A percentile compares a stretch with the other conserved stretches of the same genome.
Conservation (phyloP, 2,113 vertebrate species). For the Brevimyrus niger region DNA sequence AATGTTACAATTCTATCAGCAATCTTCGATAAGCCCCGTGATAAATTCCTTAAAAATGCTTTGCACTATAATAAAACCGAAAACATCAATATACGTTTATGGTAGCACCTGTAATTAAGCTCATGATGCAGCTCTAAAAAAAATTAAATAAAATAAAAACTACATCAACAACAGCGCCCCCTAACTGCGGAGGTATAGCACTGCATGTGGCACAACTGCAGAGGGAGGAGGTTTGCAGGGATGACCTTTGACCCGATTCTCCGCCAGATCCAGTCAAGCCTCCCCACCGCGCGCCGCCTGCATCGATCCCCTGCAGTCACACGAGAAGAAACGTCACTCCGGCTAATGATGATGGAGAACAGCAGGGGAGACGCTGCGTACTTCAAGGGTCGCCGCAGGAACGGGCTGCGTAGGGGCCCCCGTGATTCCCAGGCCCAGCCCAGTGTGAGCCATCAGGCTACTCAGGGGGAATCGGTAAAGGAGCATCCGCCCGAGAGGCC, state of each 20-base stretch:
- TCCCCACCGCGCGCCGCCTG: not conserved
- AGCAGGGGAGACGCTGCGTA: not conserved
- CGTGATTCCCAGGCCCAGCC: not conserved
- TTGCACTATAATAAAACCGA: not conserved
- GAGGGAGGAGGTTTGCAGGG: slow-evolving; percentile 44
- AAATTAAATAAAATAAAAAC: too few species aligned
- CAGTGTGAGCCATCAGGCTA: not conserved
- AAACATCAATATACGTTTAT: not conserved
- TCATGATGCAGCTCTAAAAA: not conserved
- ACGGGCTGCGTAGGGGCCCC: not conserved
- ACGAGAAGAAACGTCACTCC: not conserved
- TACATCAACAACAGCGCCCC: slow-evolving; percentile 31
- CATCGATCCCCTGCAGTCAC: not conserved
- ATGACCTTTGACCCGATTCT: slow-evolving; percentile 26
- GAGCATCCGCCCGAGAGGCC: not conserved
- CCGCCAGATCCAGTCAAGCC: not conserved
- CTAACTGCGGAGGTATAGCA: not conserved
- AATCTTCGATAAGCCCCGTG: not conserved
- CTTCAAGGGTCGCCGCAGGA: not conserved
- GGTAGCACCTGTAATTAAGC: not conserved
- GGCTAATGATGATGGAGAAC: not conserved
- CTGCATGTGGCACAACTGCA: slow-evolving; percentile 35
- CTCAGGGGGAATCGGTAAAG: not conserved
- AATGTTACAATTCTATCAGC: not conserved
- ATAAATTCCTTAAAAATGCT: not conserved